These are phyloP conservation scores for Gymnoscelis rufifasciata DNA, from an alignment of 2,888 invertebrate genomes.

Conservation along the genomic window DNA sequence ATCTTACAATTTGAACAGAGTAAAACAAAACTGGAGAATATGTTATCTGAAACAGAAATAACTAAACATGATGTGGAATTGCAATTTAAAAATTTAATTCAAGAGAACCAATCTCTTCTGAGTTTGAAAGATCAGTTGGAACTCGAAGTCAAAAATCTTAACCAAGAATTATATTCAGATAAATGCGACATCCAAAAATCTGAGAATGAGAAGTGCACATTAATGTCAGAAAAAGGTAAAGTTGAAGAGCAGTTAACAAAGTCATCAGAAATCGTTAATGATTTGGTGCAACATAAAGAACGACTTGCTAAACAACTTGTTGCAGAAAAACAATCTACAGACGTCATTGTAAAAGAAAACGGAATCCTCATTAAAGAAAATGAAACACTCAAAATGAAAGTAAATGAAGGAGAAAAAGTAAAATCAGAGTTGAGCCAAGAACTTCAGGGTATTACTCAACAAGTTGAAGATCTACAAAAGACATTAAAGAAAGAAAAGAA, in stretches of 20 bases:
- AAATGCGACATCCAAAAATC: slow-evolving; percentile 32
- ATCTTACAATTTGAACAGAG: slow-evolving; percentile 20
- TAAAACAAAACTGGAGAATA: slow-evolving; percentile 22
- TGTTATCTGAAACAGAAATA: slow-evolving; percentile 18
- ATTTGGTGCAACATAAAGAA: slow-evolving; percentile 36
- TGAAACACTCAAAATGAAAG: slow-evolving; percentile 26
- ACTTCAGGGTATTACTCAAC: slow-evolving; percentile 9
- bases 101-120: slow-evolving; percentile 11
- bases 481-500: slow-evolving; percentile 3
- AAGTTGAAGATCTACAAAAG: slow-evolving; percentile 11
- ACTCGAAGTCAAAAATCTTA: slow-evolving; percentile 10
- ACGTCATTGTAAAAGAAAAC: slow-evolving; percentile 41
- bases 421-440: slow-evolving; percentile 17
- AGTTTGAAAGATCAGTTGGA: slow-evolving; percentile 14
- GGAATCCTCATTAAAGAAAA: slow-evolving; percentile 30
- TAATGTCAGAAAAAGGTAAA: slow-evolving; percentile 24
- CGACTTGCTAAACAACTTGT: slow-evolving; percentile 41
- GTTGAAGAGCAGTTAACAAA: slow-evolving; percentile 28
- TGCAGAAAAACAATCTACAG: slow-evolving; percentile 41
- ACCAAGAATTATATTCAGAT: slow-evolving; percentile 28
- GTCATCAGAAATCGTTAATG: slow-evolving; percentile 24
- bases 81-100: slow-evolving; percentile 20
- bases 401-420: slow-evolving; percentile 11
- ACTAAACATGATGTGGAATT: slow-evolving; percentile 19
- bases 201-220: slow-evolving; percentile 27